phyloP scores from a whole-genome alignment of 1,140 invertebrate genomes.

The Panagrolaimus sp. region DNA sequence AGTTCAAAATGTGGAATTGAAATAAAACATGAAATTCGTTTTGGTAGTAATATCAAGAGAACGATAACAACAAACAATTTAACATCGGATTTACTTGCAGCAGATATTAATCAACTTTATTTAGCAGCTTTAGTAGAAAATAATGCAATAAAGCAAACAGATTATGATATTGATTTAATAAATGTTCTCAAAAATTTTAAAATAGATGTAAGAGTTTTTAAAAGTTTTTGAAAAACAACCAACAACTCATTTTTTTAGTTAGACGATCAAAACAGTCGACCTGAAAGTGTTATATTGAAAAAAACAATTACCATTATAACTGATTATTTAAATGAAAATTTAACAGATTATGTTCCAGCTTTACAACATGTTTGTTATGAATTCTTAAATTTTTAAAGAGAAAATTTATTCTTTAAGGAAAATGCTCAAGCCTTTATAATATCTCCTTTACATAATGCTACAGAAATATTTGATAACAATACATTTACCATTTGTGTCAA shows the following conservation, averaged over 20 bases:
- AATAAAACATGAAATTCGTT: conserved; percentile 5
- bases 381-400: background rate
- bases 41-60: background rate
- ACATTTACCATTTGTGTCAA: background rate
- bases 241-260: background rate
- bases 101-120: background rate
- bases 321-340: background rate
- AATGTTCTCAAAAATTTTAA: conserved; percentile 2
- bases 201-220: background rate
- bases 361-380: background rate
- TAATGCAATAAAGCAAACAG: too few species aligned
- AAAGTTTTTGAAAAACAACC: background rate
- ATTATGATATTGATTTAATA: background rate
- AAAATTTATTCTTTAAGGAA: background rate
- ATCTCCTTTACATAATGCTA: background rate
- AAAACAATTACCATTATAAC: background rate
- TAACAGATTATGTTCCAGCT: background rate
- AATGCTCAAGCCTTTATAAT: conserved; percentile 4
- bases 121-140: background rate
- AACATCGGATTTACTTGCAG: background rate
- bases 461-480: background rate
- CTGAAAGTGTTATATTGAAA: background rate
- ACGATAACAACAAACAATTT: background rate
- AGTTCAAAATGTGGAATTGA: background rate
- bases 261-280: background rate